These are phyloP conservation scores for Luperina testacea DNA, from an alignment of 2,888 invertebrate species.

Conservation along the genomic window DNA sequence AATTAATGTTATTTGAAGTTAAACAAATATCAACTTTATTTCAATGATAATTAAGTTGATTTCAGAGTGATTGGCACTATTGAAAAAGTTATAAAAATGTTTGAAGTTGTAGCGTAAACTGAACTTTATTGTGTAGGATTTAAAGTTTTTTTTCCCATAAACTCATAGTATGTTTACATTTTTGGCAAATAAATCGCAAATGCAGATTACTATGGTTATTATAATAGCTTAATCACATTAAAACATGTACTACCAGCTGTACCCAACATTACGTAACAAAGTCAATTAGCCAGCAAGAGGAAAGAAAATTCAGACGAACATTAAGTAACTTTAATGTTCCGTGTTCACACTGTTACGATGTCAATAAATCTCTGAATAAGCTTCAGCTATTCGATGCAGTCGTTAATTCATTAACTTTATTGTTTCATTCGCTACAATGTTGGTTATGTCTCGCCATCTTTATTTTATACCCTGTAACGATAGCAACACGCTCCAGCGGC, in stretches of 20 bases:
- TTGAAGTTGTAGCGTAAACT: too few relatives aligned
- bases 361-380: slow-evolving; percentile 13
- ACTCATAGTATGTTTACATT: too few relatives aligned
- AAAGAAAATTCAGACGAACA: neutral
- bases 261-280: neutral
- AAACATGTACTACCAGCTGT: neutral
- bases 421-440: slow-evolving; percentile 13
- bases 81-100: too few relatives aligned
- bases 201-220: neutral
- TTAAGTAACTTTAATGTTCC: slow-evolving; percentile 15
- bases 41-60: too few relatives aligned
- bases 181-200: too few relatives aligned
- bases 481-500: neutral
- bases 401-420: slow-evolving; percentile 34
- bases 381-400: slow-evolving; percentile 10
- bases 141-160: too few relatives aligned
- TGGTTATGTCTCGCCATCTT: neutral
- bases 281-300: neutral
- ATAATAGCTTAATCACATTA: neutral
- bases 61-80: too few relatives aligned
- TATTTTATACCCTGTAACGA: neutral
- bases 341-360: neutral
- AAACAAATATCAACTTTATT: too few relatives aligned
- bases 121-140: too few relatives aligned
- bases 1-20: too few relatives aligned